Conservation (phyloP, 2,797 vertebrate species). For the Remorina albescens region DNA sequence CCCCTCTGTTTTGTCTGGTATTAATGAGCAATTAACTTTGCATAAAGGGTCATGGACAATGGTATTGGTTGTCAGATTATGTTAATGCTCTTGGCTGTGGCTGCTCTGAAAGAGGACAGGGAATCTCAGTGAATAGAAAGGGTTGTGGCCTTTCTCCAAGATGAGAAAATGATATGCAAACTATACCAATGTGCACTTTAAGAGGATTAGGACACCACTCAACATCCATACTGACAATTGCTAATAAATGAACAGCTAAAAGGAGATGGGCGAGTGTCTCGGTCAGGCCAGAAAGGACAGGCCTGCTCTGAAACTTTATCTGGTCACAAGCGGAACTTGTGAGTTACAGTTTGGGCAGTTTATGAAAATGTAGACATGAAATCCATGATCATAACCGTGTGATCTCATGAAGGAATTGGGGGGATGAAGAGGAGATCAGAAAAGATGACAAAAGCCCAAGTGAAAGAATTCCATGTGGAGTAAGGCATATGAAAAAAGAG, state of each 20-base stretch:
- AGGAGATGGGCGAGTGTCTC: slow-evolving; percentile 43
- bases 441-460: slow-evolving; percentile 64
- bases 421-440: slow-evolving; percentile 53
- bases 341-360: slow-evolving; percentile 11
- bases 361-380: slow-evolving; percentile 39
- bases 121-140: slow-evolving; percentile 77
- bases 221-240: slow-evolving; percentile 79
- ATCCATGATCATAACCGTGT: slow-evolving; percentile 17
- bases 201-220: slow-evolving; percentile 84
- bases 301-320: slow-evolving; percentile 22
- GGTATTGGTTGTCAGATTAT: slow-evolving; percentile 84
- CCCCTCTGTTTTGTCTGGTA: slow-evolving; percentile 80
- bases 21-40: slow-evolving; percentile 86
- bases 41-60: slow-evolving; percentile 83
- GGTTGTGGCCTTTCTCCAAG: slow-evolving; percentile 78
- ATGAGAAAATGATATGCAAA: slow-evolving; percentile 84
- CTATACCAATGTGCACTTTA: slow-evolving; percentile 83
- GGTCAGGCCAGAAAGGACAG: slow-evolving; percentile 36
- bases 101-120: slow-evolving; percentile 69
- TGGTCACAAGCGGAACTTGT: slow-evolving; percentile 15
- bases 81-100: slow-evolving; percentile 76
- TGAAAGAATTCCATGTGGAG: slow-evolving; percentile 70
- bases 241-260: slow-evolving; percentile 71
- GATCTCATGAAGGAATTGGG: slow-evolving; percentile 52
- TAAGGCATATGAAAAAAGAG: slow-evolving; percentile 55